phyloP scores from a whole-genome alignment of 37 sponge, comb jelly and placozoan genomes.

The Eunapius fragilis region DNA sequence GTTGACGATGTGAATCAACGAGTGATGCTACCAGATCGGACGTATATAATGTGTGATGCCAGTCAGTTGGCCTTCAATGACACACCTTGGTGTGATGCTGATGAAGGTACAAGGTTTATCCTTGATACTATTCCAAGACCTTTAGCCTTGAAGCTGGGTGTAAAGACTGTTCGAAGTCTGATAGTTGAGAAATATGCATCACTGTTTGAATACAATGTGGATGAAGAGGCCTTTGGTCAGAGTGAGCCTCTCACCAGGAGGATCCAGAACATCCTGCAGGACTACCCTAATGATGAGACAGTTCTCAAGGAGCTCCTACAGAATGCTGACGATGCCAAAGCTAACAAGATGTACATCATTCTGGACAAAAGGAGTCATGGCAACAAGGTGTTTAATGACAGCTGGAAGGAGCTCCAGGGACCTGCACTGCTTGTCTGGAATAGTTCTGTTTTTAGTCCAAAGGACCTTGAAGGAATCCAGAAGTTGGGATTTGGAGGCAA shows the following conservation, averaged over 20 bases:
- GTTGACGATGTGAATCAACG: neutral
- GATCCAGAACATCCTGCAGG: constrained; percentile 73
- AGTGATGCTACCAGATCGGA: constrained; percentile 24
- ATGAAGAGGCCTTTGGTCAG: constrained; percentile 62
- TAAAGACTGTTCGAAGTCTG: constrained; percentile 33
- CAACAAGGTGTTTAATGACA: neutral
- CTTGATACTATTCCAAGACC: constrained; percentile 18
- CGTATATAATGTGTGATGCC: constrained; percentile 8
- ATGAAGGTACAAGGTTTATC: constrained; percentile 11
- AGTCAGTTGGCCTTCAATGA: constrained; percentile 54
- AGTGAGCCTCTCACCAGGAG: constrained; percentile 74
- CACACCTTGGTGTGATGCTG: constrained; percentile 28
- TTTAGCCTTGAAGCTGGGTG: constrained; percentile 37
- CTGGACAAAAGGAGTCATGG: constrained; percentile 71
- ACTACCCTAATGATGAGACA: constrained; percentile 64
- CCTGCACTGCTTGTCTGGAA: constrained; percentile 70
- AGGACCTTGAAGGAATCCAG: constrained; percentile 70
- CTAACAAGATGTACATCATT: constrained; percentile 76
- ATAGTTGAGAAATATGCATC: constrained; percentile 19
- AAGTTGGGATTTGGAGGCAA: constrained; percentile 71
- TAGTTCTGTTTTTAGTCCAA: constrained; percentile 42
- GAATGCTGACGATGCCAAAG: constrained; percentile 93
- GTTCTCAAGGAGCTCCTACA: constrained; percentile 90
- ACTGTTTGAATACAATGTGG: neutral
- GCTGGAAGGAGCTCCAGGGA: constrained; percentile 57